These are phyloP conservation scores for Micoletzkya japonica DNA, from an alignment of 2,888 invertebrate genomes.

Conservation along the genomic window DNA sequence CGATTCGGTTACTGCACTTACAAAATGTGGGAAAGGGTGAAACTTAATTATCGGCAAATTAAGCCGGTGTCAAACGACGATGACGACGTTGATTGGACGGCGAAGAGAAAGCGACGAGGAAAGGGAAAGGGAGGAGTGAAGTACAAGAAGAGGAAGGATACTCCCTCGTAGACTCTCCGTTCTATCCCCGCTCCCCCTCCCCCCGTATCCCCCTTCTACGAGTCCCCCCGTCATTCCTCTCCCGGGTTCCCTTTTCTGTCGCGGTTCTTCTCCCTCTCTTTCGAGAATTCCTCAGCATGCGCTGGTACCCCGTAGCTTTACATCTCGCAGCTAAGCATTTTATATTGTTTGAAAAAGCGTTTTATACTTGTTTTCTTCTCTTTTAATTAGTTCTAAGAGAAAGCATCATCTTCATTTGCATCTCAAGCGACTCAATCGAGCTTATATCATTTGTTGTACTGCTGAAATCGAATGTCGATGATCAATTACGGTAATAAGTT, in stretches of 20 bases:
- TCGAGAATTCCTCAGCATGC: neutral
- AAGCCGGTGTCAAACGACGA: constrained; percentile 16
- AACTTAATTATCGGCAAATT: neutral
- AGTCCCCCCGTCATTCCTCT: neutral
- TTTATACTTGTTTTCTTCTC: no score
- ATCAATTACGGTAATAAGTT: no score
- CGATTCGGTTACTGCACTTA: no score
- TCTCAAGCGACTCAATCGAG: no score
- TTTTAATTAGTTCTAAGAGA: no score
- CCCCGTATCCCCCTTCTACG: constrained; percentile 1
- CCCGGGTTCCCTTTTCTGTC: constrained; percentile 8
- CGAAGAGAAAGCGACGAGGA: constrained; percentile 10
- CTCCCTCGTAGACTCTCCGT: neutral
- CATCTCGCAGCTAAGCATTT: no score
- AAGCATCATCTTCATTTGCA: no score
- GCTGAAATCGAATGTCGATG: no score
- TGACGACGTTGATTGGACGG: constrained; percentile 26
- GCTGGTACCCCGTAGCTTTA: no score
- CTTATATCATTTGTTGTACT: no score
- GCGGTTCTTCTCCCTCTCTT: constrained; percentile 1
- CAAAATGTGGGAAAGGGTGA: no score
- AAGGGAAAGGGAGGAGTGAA: constrained; percentile 1
- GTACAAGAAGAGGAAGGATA: constrained; percentile 13
- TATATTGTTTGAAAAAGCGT: no score
- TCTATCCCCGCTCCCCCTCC: neutral